phyloP scores from a whole-genome alignment of 2,797 vertebrate species.

The Cichlasoma orientale region DNA sequence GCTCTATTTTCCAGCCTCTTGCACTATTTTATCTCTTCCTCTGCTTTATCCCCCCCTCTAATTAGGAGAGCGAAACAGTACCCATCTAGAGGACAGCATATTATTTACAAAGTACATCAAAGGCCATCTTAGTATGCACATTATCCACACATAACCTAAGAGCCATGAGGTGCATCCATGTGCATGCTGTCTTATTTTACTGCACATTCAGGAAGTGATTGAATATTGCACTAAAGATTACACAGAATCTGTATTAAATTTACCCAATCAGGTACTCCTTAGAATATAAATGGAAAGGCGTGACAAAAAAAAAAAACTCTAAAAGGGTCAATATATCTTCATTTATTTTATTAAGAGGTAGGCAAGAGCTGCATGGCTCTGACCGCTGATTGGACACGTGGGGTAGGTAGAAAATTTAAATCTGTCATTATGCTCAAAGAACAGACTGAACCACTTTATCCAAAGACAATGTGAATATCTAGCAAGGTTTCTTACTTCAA shows the following conservation, averaged over 20 bases:
- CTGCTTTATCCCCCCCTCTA: slow-evolving; percentile 16
- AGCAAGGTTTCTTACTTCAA: background rate
- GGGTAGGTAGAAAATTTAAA: too few species aligned
- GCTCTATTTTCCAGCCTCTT: background rate
- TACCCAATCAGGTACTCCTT: too few species aligned
- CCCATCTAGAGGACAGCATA: slow-evolving; percentile 46
- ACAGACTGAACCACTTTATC: background rate
- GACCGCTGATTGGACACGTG: too few species aligned
- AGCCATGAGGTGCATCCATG: background rate
- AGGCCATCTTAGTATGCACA: slow-evolving; percentile 12
- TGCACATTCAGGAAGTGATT: background rate
- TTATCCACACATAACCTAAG: slow-evolving; percentile 2
- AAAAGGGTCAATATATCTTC: too few species aligned
- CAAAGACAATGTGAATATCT: background rate
- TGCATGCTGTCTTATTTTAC: background rate
- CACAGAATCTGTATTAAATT: fast-evolving
- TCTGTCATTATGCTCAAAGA: too few species aligned
- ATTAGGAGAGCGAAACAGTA: slow-evolving; percentile 42
- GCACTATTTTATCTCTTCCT: slow-evolving; percentile 1
- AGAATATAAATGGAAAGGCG: too few species aligned
- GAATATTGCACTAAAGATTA: background rate
- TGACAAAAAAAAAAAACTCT: too few species aligned
- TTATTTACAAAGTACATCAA: slow-evolving; percentile 37
- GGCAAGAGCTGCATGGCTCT: too few species aligned
- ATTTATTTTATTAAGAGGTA: too few species aligned